Conservation (phyloP, 2,113 vertebrate species). For the Rhineura floridana region DNA sequence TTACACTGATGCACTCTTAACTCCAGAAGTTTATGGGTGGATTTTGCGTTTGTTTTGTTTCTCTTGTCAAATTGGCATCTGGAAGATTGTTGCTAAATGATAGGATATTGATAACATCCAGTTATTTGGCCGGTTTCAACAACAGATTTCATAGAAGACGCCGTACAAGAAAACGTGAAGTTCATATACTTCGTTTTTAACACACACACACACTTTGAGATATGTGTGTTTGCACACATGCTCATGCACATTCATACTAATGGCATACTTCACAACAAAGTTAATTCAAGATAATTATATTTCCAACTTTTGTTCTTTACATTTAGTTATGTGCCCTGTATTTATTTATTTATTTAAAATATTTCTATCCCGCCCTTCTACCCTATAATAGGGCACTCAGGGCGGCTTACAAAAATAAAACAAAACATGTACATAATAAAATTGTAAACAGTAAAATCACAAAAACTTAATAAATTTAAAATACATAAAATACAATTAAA, state of each 20-base stretch:
- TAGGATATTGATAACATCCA: constrained; percentile 20
- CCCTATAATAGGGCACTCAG: too few species aligned
- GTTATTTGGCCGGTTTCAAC: constrained; percentile 40
- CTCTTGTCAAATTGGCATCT: constrained; percentile 45
- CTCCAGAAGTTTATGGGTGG: constrained; percentile 25
- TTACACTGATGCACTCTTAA: constrained; percentile 64
- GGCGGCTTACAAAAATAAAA: too few species aligned
- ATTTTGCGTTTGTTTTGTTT: constrained; percentile 28
- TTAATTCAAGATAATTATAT: background rate
- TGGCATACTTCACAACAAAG: background rate
- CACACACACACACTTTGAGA: too few species aligned
- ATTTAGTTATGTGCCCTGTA: background rate
- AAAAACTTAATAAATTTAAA: too few species aligned
- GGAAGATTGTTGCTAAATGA: constrained; percentile 24
- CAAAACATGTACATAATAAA: too few species aligned
- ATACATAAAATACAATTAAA: too few species aligned
- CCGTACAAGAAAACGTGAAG: constrained; percentile 26
- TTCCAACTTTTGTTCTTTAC: background rate
- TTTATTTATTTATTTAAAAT: too few species aligned
- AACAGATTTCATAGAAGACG: constrained; percentile 17
- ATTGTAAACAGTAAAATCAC: too few species aligned
- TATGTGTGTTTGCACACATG: background rate
- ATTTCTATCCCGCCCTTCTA: too few species aligned
- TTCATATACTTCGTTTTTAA: background rate
- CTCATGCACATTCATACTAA: background rate